Percentiles rank a stretch among this genome's conserved stretches.
Evolutionary conservation across 1,140 invertebrate genomes (phyloP).

Genomic region (Drosophila ercepeae): DNA sequence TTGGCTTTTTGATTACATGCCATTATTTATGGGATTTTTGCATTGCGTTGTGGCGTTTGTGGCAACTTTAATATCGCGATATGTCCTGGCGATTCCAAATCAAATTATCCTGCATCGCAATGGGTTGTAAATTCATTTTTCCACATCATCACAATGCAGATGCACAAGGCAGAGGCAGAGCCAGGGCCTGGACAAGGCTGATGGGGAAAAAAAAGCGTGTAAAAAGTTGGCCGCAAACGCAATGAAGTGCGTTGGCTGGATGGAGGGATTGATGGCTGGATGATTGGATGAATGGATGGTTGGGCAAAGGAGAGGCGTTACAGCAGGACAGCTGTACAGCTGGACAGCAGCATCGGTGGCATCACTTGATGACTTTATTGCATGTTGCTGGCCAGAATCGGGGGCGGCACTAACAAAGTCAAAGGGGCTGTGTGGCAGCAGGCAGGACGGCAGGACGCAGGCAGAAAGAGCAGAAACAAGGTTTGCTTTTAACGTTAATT

Average conservation of each 20-base stretch:
- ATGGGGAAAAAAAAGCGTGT: constrained; percentile 14
- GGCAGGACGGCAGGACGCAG: too few relatives aligned
- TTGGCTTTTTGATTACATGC: constrained; percentile 1
- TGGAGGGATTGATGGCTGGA: not conserved
- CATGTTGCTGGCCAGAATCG: constrained; percentile 47
- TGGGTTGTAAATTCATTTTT: constrained; percentile 22
- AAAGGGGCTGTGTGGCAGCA: constrained; percentile 52
- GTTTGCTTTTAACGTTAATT: constrained; percentile 79
- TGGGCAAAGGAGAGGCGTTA: not conserved
- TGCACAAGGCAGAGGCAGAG: too few relatives aligned
- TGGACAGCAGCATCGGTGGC: constrained; percentile 45
- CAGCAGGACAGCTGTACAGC: not conserved
- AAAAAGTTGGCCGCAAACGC: constrained; percentile 19
- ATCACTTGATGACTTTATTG: constrained; percentile 77
- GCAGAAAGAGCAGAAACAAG: constrained; percentile 38
- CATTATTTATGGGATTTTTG: constrained; percentile 14
- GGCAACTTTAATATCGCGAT: constrained; percentile 12
- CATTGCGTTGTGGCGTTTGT: not conserved
- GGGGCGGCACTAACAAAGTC: constrained; percentile 61
- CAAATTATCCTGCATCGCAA: constrained; percentile 26
- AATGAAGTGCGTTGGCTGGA: constrained; percentile 34
- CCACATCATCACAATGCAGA: constrained; percentile 10
- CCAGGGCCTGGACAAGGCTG: too few relatives aligned
- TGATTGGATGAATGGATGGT: not conserved
- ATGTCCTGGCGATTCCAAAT: constrained; percentile 23